Percentiles rank a stretch among this genome's conserved stretches.
Evolutionary conservation across 2,113 vertebrate species (phyloP).

Genomic region (Oenanthe oenanthe): DNA sequence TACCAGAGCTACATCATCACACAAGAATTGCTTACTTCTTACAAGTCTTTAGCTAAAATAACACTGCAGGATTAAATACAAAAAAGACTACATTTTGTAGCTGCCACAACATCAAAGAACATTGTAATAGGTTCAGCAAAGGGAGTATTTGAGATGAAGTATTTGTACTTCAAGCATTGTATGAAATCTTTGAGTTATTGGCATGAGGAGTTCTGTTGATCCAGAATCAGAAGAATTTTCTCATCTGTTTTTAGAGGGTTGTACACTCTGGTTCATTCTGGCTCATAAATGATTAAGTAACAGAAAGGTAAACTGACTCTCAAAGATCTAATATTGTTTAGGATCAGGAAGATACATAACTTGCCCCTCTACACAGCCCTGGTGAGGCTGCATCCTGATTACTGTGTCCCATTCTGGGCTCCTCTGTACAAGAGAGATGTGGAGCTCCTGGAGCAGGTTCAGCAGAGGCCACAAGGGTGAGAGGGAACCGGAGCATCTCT

Average conservation of each 20-base stretch:
- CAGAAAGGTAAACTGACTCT: not conserved
- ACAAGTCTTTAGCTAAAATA: not conserved
- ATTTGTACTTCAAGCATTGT: not conserved
- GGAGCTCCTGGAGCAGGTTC: not conserved
- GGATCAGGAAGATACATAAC: not conserved
- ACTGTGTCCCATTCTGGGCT: not conserved
- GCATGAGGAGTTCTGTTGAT: not conserved
- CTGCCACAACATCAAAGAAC: not conserved
- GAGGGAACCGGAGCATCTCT: not conserved
- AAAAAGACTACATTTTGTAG: not conserved
- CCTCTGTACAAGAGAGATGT: not conserved
- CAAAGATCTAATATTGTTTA: not conserved
- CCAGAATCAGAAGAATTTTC: not conserved
- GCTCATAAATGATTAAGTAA: not conserved
- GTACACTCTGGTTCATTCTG: not conserved
- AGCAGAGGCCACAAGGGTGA: not conserved
- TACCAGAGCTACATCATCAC: not conserved
- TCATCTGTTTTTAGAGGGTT: not conserved
- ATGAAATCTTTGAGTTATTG: not conserved
- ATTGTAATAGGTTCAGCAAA: not conserved
- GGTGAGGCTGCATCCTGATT: not conserved
- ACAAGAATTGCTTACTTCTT: not conserved
- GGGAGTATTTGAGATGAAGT: not conserved
- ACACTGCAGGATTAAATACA: not conserved
- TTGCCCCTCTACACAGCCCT: not conserved